Percentiles rank a stretch among this genome's conserved stretches.
Conservation (phyloP, 2,113 vertebrate genomes). For the Bubo scandiacus region DNA sequence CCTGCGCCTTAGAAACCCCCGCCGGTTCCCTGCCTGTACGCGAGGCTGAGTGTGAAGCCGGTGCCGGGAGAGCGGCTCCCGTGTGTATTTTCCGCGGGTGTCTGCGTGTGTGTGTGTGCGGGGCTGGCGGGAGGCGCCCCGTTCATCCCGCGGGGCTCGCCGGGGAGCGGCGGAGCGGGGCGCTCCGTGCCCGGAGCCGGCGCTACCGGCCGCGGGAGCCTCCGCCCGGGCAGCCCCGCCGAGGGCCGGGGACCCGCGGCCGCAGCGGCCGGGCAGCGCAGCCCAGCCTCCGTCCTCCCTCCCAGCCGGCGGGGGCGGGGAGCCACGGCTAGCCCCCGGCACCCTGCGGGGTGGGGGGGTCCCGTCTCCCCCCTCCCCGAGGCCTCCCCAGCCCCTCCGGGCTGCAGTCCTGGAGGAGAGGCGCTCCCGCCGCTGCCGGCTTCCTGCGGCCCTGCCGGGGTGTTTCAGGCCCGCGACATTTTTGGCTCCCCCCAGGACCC, state of each 20-base stretch:
- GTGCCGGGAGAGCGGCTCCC: not conserved
- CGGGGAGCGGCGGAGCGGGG: not conserved
- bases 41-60: not conserved
- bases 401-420: not conserved
- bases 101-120: not conserved
- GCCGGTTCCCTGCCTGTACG: not conserved
- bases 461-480: not conserved
- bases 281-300: not conserved
- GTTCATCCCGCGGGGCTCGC: not conserved
- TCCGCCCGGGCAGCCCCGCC: not conserved
- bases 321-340: not conserved
- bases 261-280: not conserved
- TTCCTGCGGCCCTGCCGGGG: not conserved
- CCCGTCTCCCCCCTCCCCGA: not conserved
- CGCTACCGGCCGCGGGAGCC: not conserved
- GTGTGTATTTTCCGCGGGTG: not conserved
- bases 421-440: not conserved
- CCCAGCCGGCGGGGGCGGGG: not conserved
- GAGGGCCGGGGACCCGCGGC: not conserved
- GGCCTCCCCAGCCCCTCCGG: not conserved
- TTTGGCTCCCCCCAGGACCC: not conserved
- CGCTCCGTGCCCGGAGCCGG: not conserved
- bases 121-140: not conserved
- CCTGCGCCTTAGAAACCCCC: not conserved
- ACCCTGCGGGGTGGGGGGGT: not conserved